Percentiles rank a stretch among this genome's conserved stretches.
phyloP scores from a whole-genome alignment of 2,888 invertebrate genomes.

The Xylota segnis region DNA sequence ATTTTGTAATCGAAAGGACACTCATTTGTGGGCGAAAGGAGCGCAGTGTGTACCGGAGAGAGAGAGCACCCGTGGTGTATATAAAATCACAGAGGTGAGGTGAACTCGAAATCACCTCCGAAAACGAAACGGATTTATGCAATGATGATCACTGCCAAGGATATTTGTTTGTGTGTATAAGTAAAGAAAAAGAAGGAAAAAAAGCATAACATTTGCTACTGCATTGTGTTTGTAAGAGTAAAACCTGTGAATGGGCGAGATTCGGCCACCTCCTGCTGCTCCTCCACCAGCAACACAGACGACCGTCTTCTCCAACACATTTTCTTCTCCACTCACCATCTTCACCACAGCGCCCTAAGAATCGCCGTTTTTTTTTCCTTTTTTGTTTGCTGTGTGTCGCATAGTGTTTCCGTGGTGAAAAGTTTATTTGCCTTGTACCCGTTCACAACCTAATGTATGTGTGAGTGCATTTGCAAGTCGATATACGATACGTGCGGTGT shows the following conservation, averaged over 20 bases:
- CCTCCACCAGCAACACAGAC: conserved; percentile 33
- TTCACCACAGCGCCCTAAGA: conserved; percentile 27
- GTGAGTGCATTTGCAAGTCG: conserved; percentile 63
- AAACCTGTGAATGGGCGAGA: conserved; percentile 58
- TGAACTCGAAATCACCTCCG: conserved; percentile 5
- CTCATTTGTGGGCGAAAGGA: conserved; percentile 24
- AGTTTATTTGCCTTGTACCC: conserved; percentile 38
- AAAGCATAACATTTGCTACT: conserved; percentile 21
- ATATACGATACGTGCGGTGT: conserved; percentile 41
- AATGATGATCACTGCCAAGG: conserved; percentile 67
- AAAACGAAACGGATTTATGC: conserved; percentile 13
- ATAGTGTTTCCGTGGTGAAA: conserved; percentile 63
- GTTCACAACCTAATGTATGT: conserved; percentile 43
- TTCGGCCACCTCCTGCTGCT: conserved; percentile 29
- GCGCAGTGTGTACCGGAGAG: conserved; percentile 7
- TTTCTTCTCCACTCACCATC: conserved; percentile 6
- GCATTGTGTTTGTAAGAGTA: conserved; percentile 16
- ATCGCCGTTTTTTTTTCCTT: not conserved
- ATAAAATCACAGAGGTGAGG: conserved; percentile 11
- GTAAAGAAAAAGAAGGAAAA: not conserved
- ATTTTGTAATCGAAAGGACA: conserved; percentile 56
- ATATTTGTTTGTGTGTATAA: conserved; percentile 36
- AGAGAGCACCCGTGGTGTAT: conserved; percentile 22
- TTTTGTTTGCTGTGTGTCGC: conserved; percentile 44
- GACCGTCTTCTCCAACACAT: conserved; percentile 20